phyloP scores from a whole-genome alignment of 2,113 vertebrate species.

The Penelope pileata region DNA sequence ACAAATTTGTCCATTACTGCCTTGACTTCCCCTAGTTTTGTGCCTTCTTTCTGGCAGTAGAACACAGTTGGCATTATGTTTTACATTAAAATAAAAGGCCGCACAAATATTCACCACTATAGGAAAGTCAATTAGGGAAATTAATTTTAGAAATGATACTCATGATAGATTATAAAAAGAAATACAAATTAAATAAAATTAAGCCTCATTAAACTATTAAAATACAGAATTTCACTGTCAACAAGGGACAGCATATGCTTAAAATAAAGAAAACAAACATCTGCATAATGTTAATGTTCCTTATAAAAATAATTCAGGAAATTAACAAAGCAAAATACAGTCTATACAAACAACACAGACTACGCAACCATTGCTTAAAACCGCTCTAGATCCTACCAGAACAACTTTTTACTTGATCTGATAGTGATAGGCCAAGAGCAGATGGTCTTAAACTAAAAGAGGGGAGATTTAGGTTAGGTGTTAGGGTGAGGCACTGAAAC shows the following conservation, averaged over 20 bases:
- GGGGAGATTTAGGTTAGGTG: background rate
- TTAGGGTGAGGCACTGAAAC: background rate
- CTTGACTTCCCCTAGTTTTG: background rate
- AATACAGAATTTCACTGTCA: background rate
- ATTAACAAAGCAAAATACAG: background rate
- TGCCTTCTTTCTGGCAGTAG: background rate
- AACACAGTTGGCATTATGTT: background rate
- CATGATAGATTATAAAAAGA: background rate
- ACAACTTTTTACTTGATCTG: background rate
- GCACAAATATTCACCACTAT: constrained; percentile 6
- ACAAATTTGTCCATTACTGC: background rate
- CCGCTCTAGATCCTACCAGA: background rate
- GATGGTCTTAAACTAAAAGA: background rate
- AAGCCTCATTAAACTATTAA: background rate
- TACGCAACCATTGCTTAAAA: background rate
- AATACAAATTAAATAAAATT: constrained; percentile 14
- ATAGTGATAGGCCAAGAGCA: background rate
- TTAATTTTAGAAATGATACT: constrained; percentile 11
- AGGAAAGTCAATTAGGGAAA: background rate
- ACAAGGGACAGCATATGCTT: background rate
- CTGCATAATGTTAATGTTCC: background rate
- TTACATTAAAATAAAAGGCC: background rate
- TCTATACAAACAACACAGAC: background rate
- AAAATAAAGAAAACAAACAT: background rate
- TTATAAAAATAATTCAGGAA: background rate